Conservation (phyloP, 2,797 vertebrate species). For the Lepidocolaptes lacrymiger region DNA sequence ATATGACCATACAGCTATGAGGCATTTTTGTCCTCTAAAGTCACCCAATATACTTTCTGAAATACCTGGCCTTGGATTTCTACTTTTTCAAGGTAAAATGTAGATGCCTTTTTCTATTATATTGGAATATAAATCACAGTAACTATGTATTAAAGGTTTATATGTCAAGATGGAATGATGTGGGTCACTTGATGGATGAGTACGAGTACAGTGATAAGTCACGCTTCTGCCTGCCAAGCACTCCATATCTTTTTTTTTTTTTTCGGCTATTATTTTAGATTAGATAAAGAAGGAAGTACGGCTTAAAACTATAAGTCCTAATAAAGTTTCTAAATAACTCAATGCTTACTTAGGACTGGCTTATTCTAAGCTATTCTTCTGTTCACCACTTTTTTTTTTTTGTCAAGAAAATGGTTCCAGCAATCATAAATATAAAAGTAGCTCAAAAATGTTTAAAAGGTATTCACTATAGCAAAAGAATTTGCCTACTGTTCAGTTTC, state of each 20-base stretch:
- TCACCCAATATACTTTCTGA: neutral
- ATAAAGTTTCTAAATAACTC: neutral
- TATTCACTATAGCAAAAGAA: neutral
- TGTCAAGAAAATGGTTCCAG: neutral
- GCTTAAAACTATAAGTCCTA: neutral
- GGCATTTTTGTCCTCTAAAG: neutral
- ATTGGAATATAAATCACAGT: neutral
- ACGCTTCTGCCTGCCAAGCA: neutral
- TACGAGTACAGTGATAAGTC: neutral
- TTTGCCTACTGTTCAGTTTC: neutral
- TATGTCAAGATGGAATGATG: neutral
- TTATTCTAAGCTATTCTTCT: neutral
- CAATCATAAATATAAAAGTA: neutral
- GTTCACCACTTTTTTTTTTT: neutral
- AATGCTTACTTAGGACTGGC: neutral
- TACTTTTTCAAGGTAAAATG: neutral
- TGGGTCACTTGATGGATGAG: neutral
- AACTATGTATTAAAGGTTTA: neutral
- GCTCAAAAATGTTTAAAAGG: neutral
- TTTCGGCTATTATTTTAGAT: neutral
- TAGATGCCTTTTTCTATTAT: neutral
- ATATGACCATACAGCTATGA: neutral
- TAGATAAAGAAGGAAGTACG: neutral
- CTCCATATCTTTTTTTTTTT: fast-evolving
- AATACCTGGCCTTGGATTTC: neutral